Evolutionary conservation across 2,113 vertebrate species (phyloP), one percentile per base, ranked within the genome.

Genomic region (Saccopteryx bilineata): DNA sequence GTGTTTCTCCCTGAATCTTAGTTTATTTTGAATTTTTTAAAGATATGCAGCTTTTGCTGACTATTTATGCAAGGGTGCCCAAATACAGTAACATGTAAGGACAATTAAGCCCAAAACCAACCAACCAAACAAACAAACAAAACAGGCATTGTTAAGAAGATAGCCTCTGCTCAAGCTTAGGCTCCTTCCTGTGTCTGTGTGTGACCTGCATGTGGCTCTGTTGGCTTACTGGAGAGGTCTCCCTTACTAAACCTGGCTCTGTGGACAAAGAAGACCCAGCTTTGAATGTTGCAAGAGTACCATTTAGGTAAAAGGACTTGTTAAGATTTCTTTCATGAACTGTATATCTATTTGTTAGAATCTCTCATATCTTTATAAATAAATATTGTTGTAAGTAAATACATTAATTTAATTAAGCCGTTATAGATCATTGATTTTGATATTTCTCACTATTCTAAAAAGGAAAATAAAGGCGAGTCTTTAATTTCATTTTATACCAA

Each of bases 401-500:
- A 26, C 9, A 85, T 65, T 89, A 56, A 33, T 69, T 78, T 88
- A 24, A 80, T 91, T 90, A 88, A 95, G 56, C 31, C 68, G 63
- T 72, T 28, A 31, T 52, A 75, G 81, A 28, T 65, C 0, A 10
- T 66, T 87, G 86, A 65, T 86, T 71, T 60, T 48, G 26, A 10
- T 46, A 58, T 66, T 46, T 93, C 46, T 66, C 24, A 81, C 21
- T 46, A 14, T 33, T 54, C 19, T 46, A 66, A 80, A 19, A 48
- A 79, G 50, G 54, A 63, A 93, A 96, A 58, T 72, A 94, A 88
- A 65, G 33, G 24, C n/a, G 86, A 21, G 5, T 26, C 52, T 93
- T 91, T 81, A 33, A 72, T 65, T 96, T 92, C 48, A 46, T 81
- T 85, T 90, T 68, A 91, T 21, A 78, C 26, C 2, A 63, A 88